Conservation (phyloP, 2,113 vertebrate genomes). For the Amphilophus citrinellus region DNA sequence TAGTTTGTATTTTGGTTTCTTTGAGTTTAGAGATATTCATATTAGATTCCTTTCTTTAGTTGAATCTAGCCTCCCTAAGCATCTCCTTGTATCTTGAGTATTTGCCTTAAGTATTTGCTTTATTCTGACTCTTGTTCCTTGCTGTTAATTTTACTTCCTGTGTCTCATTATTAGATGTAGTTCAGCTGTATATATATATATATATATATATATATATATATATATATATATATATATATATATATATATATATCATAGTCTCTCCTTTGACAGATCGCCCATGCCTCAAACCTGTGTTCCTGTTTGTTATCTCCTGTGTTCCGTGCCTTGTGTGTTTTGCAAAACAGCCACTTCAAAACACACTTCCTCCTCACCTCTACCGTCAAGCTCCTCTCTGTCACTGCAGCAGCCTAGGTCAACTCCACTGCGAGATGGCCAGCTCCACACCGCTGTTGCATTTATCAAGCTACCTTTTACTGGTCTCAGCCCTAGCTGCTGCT, state of each 20-base stretch:
- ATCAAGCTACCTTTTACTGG: neutral
- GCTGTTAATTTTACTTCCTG: neutral
- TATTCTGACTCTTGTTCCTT: neutral
- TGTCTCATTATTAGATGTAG: neutral
- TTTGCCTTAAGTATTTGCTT: neutral
- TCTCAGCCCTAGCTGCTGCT: neutral
- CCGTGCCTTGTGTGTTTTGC: too few relatives aligned
- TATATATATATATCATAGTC: too few relatives aligned
- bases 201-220: too few relatives aligned
- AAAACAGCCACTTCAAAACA: neutral
- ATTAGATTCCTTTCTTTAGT: neutral
- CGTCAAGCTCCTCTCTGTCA: neutral
- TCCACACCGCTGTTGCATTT: neutral
- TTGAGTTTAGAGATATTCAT: neutral
- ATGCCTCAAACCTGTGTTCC: too few relatives aligned
- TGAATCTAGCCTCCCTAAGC: neutral
- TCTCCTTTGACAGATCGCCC: too few relatives aligned
- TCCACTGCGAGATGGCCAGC: neutral
- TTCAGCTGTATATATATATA: neutral
- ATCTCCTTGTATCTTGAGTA: neutral
- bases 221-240: too few relatives aligned
- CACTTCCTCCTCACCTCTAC: slow-evolving; percentile 1
- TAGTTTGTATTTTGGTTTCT: neutral
- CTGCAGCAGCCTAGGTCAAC: neutral
- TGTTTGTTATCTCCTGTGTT: too few relatives aligned